Conservation (phyloP, 2,113 vertebrate genomes). For the Rhea americana region DNA sequence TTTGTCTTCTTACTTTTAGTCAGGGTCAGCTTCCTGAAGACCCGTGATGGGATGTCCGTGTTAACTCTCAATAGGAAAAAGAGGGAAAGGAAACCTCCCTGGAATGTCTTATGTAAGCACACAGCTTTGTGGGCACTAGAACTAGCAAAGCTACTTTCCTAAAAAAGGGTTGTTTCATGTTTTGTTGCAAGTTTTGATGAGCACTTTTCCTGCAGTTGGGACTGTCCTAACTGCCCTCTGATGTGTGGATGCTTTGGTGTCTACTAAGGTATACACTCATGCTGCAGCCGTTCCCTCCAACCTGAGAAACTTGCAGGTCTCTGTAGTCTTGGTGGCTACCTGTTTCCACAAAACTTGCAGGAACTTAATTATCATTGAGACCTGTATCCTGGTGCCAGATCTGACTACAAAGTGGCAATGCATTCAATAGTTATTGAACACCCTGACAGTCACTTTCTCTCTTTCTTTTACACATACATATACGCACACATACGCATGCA, state of each 20-base stretch:
- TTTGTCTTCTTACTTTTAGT: background rate
- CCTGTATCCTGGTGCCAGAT: background rate
- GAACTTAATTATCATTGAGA: background rate
- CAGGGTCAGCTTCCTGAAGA: background rate
- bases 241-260: background rate
- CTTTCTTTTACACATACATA: background rate
- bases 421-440: background rate
- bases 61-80: background rate
- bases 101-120: background rate
- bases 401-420: background rate
- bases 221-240: background rate
- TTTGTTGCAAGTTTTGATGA: background rate
- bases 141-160: background rate
- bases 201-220: background rate
- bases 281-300: background rate
- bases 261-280: background rate
- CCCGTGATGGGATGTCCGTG: background rate
- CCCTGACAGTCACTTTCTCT: background rate
- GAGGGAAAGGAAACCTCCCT: rapidly evolving
- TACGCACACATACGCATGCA: background rate
- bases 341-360: background rate
- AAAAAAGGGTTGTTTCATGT: background rate
- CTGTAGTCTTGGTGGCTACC: background rate
- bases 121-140: background rate
- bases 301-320: background rate